Evolutionary conservation across 2,797 vertebrate species (phyloP).

Genomic region (Scolopax bukidnonensis): DNA sequence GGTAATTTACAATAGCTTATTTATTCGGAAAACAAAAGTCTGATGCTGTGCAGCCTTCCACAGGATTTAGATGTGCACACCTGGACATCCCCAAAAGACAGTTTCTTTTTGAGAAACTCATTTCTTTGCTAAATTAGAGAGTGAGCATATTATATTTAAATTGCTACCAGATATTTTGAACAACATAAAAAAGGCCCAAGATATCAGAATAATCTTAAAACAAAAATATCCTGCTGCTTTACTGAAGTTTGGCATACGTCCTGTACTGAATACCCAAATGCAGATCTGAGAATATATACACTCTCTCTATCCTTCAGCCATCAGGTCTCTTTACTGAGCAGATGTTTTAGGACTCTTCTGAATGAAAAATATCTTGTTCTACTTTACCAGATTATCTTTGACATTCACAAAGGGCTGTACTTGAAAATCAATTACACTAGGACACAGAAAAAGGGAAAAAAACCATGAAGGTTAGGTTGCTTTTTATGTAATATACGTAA

Average conservation of each 20-base stretch:
- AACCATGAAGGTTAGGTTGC: fast-evolving
- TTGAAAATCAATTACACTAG: not conserved
- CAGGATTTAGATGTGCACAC: not conserved
- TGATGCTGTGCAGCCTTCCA: not conserved
- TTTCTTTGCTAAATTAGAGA: not conserved
- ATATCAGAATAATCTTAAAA: not conserved
- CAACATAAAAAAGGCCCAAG: not conserved
- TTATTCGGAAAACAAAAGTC: constrained; percentile 29
- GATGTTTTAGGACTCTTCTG: not conserved
- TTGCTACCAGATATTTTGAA: not conserved
- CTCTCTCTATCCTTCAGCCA: not conserved
- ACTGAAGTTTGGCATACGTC: not conserved
- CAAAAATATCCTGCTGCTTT: constrained; percentile 25
- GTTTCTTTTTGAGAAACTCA: not conserved
- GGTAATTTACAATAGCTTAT: constrained; percentile 31
- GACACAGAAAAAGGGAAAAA: not conserved
- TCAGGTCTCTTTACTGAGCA: not conserved
- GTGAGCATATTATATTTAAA: not conserved
- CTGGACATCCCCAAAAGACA: not conserved
- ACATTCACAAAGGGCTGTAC: not conserved
- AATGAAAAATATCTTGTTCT: not conserved
- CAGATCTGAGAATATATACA: not conserved
- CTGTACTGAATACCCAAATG: not conserved
- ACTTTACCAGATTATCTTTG: not conserved
- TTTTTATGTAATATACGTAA: not conserved